Base-by-base conservation (phyloP, 1,140 invertebrate species). In the Coelopa frigida region DNA sequence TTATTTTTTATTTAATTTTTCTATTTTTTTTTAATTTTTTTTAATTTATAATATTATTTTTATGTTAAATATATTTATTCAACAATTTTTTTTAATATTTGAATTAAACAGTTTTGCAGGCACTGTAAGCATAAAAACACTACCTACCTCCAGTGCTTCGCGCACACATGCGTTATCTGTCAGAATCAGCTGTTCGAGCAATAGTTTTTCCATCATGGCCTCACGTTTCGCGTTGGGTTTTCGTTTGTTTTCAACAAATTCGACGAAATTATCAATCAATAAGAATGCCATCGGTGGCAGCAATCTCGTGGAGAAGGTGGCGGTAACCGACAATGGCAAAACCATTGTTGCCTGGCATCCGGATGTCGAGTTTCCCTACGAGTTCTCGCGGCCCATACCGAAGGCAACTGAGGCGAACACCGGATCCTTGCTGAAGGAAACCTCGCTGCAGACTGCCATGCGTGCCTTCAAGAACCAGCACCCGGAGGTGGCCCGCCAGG, bases 281-380 rank as follows among this genome's bases (percentile, higher is more conserved):
- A 54, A 53, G 24, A 67, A 63, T 53, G 42, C 58, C 11, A 37
- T 68, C 6, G 61, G 58, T n/a, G 58, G 60, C 24, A 49, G 49
- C 21, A 59, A 49, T 31, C 46, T 68, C 17, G 63, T 70, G 1
- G 66, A 76, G 26, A 76, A 76, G 55, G 77, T 87, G 21, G 78
- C 81, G 11, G 71, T 82, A 49, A 80, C 80, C 11, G 76, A 84
- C 53, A 80, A 89, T 71, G 78, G 81, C n/a, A 78, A 77, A 33
- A 88, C 83, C 40, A 78, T 89, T 49, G 79, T 92, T 31, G 89
- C 85, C 50, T 90, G 90, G 82, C 92, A 96, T 72, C 87, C 85
- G 27, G 81, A 89, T 54, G 61, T 75, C 59, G 67, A 77, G 32
- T 85, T 89, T 73, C 90, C 91, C 0, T 96, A 94, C 59, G 86